Evolutionary conservation across 2,113 vertebrate species (phyloP).

Genomic region (Neogale vison): DNA sequence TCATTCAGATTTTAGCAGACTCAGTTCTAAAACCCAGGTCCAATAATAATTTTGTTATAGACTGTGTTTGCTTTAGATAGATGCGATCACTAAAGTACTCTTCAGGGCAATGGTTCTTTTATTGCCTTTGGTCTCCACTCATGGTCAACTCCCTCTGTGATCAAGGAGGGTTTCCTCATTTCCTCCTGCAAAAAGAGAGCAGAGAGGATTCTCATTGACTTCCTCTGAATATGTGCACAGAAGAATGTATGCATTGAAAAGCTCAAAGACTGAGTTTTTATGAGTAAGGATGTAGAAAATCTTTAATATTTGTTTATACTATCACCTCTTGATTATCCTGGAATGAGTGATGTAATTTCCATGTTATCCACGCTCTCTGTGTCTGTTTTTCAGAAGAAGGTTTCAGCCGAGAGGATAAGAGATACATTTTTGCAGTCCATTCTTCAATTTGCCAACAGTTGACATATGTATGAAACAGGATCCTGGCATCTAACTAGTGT

Average conservation of each 20-base stretch:
- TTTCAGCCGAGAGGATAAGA: constrained; percentile 28
- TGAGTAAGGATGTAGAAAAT: constrained; percentile 63
- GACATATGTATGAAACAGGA: not conserved
- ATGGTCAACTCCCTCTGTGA: not conserved
- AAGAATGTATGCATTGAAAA: not conserved
- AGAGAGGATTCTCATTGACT: not conserved
- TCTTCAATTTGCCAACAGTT: constrained; percentile 39
- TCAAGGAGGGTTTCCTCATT: not conserved
- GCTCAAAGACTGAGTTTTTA: constrained; percentile 12
- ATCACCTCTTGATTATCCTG: constrained; percentile 47
- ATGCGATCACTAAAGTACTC: not conserved
- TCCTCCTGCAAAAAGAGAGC: not conserved
- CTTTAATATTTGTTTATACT: constrained; percentile 35
- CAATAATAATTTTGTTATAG: not conserved
- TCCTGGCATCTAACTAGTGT: not conserved
- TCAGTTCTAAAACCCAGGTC: not conserved
- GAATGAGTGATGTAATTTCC: constrained; percentile 60
- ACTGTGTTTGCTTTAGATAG: not conserved
- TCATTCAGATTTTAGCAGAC: not conserved
- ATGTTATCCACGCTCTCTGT: constrained; percentile 50
- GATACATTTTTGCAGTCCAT: not conserved
- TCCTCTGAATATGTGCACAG: not conserved
- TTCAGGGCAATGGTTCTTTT: not conserved
- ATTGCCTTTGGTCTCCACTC: not conserved
- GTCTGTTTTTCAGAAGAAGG: constrained; percentile 52